Evolutionary conservation across 2,113 vertebrate species (phyloP).

Genomic region (Irena cyanogastra): DNA sequence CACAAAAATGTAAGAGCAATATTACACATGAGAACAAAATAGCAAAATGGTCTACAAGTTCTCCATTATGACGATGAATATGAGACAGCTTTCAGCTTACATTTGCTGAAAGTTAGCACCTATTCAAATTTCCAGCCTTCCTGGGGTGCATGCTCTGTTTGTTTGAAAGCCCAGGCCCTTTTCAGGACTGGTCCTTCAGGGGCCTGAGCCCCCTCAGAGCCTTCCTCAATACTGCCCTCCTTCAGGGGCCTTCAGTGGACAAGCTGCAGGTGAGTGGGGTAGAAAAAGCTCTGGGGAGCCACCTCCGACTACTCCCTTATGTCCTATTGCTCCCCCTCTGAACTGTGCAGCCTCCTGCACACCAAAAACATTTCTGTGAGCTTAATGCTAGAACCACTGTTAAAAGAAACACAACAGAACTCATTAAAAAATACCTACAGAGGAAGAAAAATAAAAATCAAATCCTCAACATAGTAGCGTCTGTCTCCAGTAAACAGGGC

Average conservation of each 20-base stretch:
- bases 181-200: background rate
- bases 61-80: background rate
- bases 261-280: background rate
- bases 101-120: background rate
- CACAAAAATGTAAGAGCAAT: background rate
- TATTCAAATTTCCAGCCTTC: background rate
- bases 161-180: background rate
- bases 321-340: background rate
- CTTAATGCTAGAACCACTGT: background rate
- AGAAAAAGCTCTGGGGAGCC: background rate
- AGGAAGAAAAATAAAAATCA: no score
- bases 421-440: background rate
- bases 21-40: background rate
- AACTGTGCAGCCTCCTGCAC: background rate
- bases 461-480: background rate
- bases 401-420: background rate
- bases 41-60: background rate
- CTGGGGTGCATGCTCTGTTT: background rate
- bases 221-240: background rate
- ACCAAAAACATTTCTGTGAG: background rate
- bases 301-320: rapidly evolving
- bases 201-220: background rate
- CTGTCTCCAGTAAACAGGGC: background rate
- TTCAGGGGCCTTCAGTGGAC: background rate
- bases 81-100: background rate